Evolutionary conservation across 2,113 vertebrate species (phyloP).

Genomic region (Psettodes erumei): DNA sequence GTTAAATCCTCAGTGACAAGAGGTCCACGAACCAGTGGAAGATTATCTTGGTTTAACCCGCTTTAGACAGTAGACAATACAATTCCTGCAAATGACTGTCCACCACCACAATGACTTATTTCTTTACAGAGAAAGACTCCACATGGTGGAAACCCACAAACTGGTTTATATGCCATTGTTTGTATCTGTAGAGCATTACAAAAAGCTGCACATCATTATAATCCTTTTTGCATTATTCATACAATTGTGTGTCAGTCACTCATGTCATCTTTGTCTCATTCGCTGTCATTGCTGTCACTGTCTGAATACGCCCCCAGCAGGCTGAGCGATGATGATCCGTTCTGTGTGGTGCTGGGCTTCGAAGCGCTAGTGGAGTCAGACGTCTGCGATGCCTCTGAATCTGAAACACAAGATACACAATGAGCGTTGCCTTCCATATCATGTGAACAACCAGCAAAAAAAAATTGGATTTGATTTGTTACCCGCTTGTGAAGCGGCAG

Average conservation of each 20-base stretch:
- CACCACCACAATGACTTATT: neutral
- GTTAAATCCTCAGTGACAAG: neutral
- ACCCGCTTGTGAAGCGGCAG: constrained; percentile 61
- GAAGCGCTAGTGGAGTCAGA: neutral
- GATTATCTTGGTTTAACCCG: constrained; percentile 5
- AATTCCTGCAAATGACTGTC: neutral
- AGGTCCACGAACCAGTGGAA: neutral
- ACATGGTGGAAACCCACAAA: neutral
- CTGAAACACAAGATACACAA: constrained; percentile 47
- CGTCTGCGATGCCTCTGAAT: constrained; percentile 24
- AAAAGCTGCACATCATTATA: neutral
- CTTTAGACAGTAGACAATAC: neutral
- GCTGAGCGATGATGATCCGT: constrained; percentile 83
- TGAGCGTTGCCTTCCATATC: neutral
- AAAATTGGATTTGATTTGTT: neutral
- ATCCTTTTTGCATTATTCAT: constrained; percentile 12
- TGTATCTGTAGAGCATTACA: neutral
- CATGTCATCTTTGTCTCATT: constrained; percentile 51
- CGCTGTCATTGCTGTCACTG: constrained; percentile 82
- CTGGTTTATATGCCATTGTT: neutral
- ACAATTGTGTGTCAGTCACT: constrained; percentile 35
- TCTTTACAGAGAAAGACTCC: neutral
- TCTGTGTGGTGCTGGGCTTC: constrained; percentile 38
- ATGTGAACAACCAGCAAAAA: neutral
- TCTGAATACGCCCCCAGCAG: constrained; percentile 85